Conservation (phyloP, 2,888 invertebrate genomes). For the Galeruca laticollis region DNA sequence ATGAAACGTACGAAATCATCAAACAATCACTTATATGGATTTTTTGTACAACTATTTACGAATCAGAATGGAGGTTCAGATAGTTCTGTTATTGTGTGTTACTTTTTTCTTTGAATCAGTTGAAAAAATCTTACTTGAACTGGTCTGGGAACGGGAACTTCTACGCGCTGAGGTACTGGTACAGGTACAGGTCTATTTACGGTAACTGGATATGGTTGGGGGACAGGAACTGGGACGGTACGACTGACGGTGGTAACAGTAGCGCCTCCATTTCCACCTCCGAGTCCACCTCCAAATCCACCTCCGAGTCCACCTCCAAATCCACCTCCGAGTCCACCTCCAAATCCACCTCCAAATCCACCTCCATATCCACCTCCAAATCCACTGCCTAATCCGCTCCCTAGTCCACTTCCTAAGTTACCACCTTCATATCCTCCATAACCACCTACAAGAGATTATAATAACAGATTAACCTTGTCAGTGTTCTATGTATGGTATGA, state of each 20-base stretch:
- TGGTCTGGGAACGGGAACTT: conserved; percentile 68
- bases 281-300: too few relatives aligned
- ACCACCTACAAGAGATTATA: conserved; percentile 40
- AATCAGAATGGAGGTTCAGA: too few relatives aligned
- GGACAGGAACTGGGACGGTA: conserved; percentile 62
- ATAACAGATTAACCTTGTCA: not conserved
- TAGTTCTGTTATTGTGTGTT: too few relatives aligned
- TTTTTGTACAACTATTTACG: too few relatives aligned
- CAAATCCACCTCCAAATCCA: conserved; percentile 27
- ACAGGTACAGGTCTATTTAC: conserved; percentile 69
- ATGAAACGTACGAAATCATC: conserved; percentile 18
- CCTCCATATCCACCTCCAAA: conserved; percentile 37
- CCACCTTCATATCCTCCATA: conserved; percentile 36
- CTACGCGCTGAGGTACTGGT: conserved; percentile 70
- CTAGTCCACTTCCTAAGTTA: conserved; percentile 46
- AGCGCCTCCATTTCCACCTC: conserved; percentile 62
- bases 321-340: conserved; percentile 14
- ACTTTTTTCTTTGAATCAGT: conserved; percentile 20
- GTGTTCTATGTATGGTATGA: too few relatives aligned
- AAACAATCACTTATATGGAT: not conserved
- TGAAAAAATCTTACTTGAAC: conserved; percentile 66
- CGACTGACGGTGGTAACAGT: conserved; percentile 61
- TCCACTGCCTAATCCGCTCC: too few relatives aligned
- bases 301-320: too few relatives aligned
- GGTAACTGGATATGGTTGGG: conserved; percentile 65